phyloP scores from a whole-genome alignment of 30 jellyfish, hydroid and myxozoan species.

The Morbakka virulenta region DNA sequence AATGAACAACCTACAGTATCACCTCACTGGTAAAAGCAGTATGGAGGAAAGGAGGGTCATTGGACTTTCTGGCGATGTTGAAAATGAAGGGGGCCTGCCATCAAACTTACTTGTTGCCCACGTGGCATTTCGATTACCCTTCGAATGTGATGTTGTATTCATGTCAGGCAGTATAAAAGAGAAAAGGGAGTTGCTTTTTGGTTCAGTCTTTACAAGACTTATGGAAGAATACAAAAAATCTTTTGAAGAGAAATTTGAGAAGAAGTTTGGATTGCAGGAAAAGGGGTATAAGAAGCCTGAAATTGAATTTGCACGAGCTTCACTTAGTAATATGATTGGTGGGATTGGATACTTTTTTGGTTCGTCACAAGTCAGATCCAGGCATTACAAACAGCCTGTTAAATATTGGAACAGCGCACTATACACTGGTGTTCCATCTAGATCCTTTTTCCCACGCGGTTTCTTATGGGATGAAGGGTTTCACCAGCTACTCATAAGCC shows the following conservation, averaged over 20 bases:
- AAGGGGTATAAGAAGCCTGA: conserved; percentile 57
- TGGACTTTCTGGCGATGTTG: conserved; percentile 68
- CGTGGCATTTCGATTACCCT: conserved; percentile 70
- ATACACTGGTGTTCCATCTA: conserved; percentile 94
- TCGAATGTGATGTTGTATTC: conserved; percentile 69
- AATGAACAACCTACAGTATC: conserved; percentile 49
- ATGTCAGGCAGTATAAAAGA: conserved; percentile 59
- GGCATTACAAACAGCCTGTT: conserved; percentile 66
- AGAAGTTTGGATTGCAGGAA: conserved; percentile 37
- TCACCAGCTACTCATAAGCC: conserved; percentile 84
- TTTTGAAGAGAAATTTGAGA: conserved; percentile 67
- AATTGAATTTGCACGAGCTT: conserved; percentile 82
- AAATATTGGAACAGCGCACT: conserved; percentile 74
- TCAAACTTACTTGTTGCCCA: conserved; percentile 74
- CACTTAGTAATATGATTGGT: conserved; percentile 92
- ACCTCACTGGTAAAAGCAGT: conserved; percentile 42
- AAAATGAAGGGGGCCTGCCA: conserved; percentile 30
- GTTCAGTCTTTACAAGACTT: conserved; percentile 41
- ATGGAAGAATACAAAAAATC: conserved; percentile 10
- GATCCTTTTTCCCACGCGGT: conserved; percentile 97
- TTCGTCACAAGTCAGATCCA: conserved; percentile 59
- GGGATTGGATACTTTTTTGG: conserved; percentile 93
- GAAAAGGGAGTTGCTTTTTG: conserved; percentile 41
- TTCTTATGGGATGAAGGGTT: conserved; percentile 98
- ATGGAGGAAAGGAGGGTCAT: conserved; percentile 45